Conservation (phyloP, 2,888 invertebrate species). For the Aphodius sticticus region DNA sequence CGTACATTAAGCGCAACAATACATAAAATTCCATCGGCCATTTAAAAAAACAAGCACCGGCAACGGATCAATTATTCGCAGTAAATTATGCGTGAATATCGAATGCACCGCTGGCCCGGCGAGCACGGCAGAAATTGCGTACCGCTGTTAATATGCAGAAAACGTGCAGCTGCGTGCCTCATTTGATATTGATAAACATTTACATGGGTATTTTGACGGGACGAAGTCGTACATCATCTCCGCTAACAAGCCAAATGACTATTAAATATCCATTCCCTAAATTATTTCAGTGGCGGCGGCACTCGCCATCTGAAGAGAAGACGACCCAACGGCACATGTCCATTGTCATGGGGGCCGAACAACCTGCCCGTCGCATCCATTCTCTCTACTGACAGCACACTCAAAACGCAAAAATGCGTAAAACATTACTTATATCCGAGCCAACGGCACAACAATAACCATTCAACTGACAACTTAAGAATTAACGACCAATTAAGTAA, state of each 20-base stretch:
- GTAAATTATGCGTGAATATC: background rate
- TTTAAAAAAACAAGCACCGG: background rate
- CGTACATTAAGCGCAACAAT: background rate
- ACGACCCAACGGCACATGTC: constrained; percentile 7
- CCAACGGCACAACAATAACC: constrained; percentile 18
- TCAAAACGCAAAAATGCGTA: constrained; percentile 23
- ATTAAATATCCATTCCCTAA: constrained; percentile 25
- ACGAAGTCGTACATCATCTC: constrained; percentile 20
- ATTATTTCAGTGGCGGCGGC: constrained; percentile 12
- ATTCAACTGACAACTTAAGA: constrained; percentile 21
- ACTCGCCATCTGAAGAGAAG: background rate
- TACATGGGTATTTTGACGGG: constrained; percentile 23
- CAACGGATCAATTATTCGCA: background rate
- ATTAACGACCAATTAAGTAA: background rate
- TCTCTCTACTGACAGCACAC: constrained; percentile 5
- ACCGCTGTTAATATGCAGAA: background rate
- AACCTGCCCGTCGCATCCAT: constrained; percentile 17
- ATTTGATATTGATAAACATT: constrained; percentile 24
- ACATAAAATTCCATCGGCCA: background rate
- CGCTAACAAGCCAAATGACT: constrained; percentile 16
- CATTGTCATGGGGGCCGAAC: constrained; percentile 17
- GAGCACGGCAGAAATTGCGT: background rate
- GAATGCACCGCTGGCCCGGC: background rate
- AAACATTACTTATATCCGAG: constrained; percentile 12
- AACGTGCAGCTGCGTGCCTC: constrained; percentile 4